These are phyloP conservation scores for silkworm (Bombyx mori) DNA, from an alignment of 1,140 invertebrate genomes.

Conservation along the genomic window DNA sequence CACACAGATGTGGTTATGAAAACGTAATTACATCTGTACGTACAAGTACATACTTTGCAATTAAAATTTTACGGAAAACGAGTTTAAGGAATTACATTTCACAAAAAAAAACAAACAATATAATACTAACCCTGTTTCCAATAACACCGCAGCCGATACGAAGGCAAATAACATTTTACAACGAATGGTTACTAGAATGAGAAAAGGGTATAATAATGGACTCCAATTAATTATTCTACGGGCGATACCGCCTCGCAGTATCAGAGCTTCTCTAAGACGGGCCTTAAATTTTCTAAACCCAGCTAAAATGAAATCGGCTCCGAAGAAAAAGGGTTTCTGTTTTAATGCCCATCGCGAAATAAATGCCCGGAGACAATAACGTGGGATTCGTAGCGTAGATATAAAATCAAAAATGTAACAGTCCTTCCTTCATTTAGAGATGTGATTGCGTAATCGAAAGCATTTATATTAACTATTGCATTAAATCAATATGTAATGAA, in stretches of 20 bases:
- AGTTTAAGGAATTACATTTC: too few species aligned
- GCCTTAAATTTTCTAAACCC: constrained; percentile 65
- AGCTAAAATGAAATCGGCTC: constrained; percentile 67
- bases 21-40: too few species aligned
- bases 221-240: constrained; percentile 64
- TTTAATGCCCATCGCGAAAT: constrained; percentile 70
- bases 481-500: too few species aligned
- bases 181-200: constrained; percentile 44
- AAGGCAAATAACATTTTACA: constrained; percentile 25
- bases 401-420: constrained; percentile 66
- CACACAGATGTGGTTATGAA: too few species aligned
- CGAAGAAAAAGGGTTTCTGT: constrained; percentile 67
- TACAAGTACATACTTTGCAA: too few species aligned
- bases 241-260: constrained; percentile 35
- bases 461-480: too few species aligned
- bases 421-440: constrained; percentile 4
- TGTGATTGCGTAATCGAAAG: constrained; percentile 13
- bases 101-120: too few species aligned
- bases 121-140: too few species aligned
- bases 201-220: constrained; percentile 55
- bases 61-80: too few species aligned
- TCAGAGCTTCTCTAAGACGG: constrained; percentile 44
- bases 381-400: constrained; percentile 62
- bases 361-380: constrained; percentile 68
- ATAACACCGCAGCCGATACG: too few species aligned